Percentiles rank a stretch among this genome's conserved stretches.
These are phyloP conservation scores for Centropus bengalensis DNA, from an alignment of 2,113 vertebrate genomes.

Conservation along the genomic window DNA sequence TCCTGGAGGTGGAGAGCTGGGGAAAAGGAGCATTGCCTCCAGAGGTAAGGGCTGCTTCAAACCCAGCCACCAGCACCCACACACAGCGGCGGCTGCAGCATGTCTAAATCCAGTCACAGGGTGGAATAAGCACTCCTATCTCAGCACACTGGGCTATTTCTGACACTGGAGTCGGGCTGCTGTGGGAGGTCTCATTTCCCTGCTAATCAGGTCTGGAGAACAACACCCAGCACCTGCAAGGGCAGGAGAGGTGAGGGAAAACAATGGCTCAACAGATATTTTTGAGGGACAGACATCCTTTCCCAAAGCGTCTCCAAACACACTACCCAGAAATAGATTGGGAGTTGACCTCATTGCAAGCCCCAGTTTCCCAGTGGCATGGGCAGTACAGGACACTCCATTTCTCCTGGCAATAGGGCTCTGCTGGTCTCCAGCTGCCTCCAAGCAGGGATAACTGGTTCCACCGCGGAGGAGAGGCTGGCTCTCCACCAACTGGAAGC, in stretches of 20 bases:
- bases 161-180: neutral
- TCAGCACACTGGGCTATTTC: neutral
- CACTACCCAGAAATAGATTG: neutral
- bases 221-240: neutral
- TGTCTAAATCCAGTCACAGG: neutral
- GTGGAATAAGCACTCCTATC: slow-evolving; percentile 1
- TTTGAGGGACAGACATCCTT: neutral
- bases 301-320: neutral
- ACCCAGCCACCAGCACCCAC: neutral
- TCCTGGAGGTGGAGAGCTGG: neutral
- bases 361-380: neutral
- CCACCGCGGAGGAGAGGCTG: neutral
- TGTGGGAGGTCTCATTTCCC: neutral
- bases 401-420: neutral
- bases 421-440: neutral
- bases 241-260: neutral
- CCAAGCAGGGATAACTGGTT: neutral
- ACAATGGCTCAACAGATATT: neutral
- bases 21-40: neutral
- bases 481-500: neutral
- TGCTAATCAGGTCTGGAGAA: neutral
- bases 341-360: neutral
- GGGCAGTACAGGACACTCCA: neutral
- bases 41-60: neutral
- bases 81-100: fast-evolving